Base-by-base conservation (phyloP, 2,888 invertebrate genomes). In the Bugula neritina region DNA sequence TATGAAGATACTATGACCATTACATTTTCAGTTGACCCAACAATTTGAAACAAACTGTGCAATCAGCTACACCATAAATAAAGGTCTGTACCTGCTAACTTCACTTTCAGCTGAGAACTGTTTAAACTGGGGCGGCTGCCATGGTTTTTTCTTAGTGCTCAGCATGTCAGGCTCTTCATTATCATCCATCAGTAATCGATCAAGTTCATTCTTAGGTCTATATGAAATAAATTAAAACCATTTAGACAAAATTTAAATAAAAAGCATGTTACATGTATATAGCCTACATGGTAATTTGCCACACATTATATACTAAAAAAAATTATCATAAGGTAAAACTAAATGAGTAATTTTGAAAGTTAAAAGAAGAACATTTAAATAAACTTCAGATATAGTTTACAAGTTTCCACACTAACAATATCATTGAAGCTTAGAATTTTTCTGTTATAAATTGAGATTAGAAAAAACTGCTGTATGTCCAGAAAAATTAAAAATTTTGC, bases 111-210 rank as follows among this genome's bases (percentile, higher is more conserved):
- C 17, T 13, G 27, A 29, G 31, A 63, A 63, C 5, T 63, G 5
- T 31, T 63, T 63, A n/a, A 63, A 63, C 27, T 63, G 63, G 13
- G 63, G 63, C 27, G 63, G 63, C 63, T 63, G 63, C 63, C 63
- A 63, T 2, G 63, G 63, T 31, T 63, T 63, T 31, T 63, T 63
- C 31, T 63, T 27, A 3, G 63, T 63, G 13, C 27, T 21, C 27
- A 27, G 5, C 63, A 63, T 63, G 27, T 63, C 63, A 63, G 13
- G 31, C 31, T 63, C 63, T 31, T 63, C 63, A 29, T 31, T n/a
- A 31, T 63, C 63, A 57, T 57, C 57, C 10, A 2, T n/a, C 29
- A 63, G 29, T 1, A 31, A n/a, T 13, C 34, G 27, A 31, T 63
- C 63, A 13, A 63, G 31, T 31, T 63, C 63, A 63, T 34, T 63